phyloP scores from a whole-genome alignment of 2,113 vertebrate genomes.

The Mustela nigripes region DNA sequence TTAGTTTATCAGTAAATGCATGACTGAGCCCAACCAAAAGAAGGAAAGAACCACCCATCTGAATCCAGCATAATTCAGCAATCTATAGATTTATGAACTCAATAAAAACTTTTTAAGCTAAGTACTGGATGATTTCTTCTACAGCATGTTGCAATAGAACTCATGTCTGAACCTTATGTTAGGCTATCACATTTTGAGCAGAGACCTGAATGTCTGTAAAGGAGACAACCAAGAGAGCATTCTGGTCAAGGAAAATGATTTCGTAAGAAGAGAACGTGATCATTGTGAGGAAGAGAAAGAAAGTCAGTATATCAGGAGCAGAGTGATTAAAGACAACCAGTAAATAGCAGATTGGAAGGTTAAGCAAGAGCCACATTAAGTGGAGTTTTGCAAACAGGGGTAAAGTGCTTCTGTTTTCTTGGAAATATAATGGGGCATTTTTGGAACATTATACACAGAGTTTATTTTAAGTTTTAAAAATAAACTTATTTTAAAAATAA shows the following conservation, averaged over 20 bases:
- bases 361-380: neutral
- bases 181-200: neutral
- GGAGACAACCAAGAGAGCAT: neutral
- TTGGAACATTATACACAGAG: neutral
- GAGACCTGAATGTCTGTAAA: neutral
- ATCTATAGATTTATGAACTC: neutral
- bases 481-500: neutral
- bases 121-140: neutral
- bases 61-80: neutral
- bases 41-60: neutral
- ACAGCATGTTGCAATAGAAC: neutral
- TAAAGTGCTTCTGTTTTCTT: neutral
- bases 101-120: conserved; percentile 26
- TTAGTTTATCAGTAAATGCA: neutral
- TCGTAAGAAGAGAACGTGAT: neutral
- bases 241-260: neutral
- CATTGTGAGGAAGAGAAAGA: neutral
- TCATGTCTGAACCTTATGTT: neutral
- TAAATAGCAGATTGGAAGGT: neutral
- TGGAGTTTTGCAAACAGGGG: neutral
- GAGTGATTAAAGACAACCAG: neutral
- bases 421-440: neutral
- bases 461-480: neutral
- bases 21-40: neutral
- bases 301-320: neutral